Percentiles rank a stretch among this genome's conserved stretches.
These are phyloP conservation scores for Bombus superbus DNA, from an alignment of 1,140 invertebrate genomes.

Conservation along the genomic window DNA sequence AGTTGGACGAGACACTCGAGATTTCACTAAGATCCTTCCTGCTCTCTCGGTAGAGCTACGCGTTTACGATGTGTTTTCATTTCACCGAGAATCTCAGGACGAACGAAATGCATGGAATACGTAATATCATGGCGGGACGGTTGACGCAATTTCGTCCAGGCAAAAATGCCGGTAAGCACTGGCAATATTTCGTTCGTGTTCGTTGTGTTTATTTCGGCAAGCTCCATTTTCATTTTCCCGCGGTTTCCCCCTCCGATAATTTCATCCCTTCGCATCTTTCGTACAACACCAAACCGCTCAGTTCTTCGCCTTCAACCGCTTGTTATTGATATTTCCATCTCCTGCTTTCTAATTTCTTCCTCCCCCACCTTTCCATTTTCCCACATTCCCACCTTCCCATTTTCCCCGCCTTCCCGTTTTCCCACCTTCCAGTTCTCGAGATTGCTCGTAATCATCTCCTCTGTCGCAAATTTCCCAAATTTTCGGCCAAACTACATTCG, in stretches of 20 bases:
- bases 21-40: neutral
- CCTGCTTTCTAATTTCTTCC: too few species aligned
- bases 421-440: neutral
- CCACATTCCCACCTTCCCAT: too few species aligned
- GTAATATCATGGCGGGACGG: neutral
- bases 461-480: neutral
- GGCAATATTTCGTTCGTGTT: neutral
- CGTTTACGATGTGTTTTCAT: conserved; percentile 8
- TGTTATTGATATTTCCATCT: too few species aligned
- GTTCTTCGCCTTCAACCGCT: too few species aligned
- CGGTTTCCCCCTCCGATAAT: too few species aligned
- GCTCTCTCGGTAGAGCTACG: neutral
- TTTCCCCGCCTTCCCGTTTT: too few species aligned
- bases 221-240: too few species aligned
- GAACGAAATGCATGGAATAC: conserved; percentile 30
- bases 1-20: neutral
- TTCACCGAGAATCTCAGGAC: conserved; percentile 4
- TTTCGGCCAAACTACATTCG: neutral
- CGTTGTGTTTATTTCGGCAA: neutral
- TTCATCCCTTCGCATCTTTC: too few species aligned
- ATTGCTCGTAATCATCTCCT: too few species aligned
- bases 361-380: too few species aligned
- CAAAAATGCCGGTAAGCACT: neutral
- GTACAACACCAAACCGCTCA: too few species aligned
- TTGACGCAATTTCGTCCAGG: neutral